A percentile compares a stretch with the other conserved stretches of the same genome.
Conservation (phyloP, 2,113 vertebrate genomes). For the Aphyosemion australe region DNA sequence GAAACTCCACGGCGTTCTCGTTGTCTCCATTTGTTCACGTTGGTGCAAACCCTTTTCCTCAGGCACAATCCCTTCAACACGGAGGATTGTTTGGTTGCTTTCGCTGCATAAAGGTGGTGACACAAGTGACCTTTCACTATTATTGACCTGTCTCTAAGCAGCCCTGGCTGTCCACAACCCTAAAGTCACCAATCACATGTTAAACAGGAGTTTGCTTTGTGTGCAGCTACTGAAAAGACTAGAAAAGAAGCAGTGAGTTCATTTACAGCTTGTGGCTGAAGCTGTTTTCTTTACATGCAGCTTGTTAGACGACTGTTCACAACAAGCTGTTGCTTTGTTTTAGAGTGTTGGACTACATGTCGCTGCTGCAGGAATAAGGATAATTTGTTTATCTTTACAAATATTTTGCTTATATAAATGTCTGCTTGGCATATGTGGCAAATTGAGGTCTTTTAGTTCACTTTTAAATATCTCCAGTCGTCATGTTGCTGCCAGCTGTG, state of each 20-base stretch:
- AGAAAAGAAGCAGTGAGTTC: not conserved
- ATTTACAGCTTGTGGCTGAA: too few species aligned
- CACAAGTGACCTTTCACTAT: slow-evolving; percentile 2
- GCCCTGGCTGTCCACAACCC: slow-evolving; percentile 1
- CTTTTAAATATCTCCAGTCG: not conserved
- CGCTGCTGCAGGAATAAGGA: not conserved
- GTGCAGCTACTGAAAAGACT: not conserved
- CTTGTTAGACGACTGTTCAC: too few species aligned
- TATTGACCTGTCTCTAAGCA: not conserved
- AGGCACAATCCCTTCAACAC: slow-evolving; percentile 11
- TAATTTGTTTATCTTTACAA: not conserved
- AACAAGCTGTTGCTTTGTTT: not conserved
- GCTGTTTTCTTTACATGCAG: too few species aligned
- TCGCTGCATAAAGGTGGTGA: slow-evolving; percentile 4
- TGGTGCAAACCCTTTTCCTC: slow-evolving; percentile 2
- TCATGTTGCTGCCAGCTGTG: not conserved
- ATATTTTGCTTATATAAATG: not conserved
- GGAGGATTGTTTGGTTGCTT: not conserved
- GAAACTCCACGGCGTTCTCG: not conserved
- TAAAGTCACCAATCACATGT: not conserved
- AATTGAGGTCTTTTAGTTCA: not conserved
- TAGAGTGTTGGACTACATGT: not conserved
- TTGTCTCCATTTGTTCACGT: slow-evolving; percentile 3
- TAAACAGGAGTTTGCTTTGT: not conserved
- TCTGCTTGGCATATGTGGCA: not conserved